Conservation (phyloP, 2,888 invertebrate genomes). For the Coremacera marginata region DNA sequence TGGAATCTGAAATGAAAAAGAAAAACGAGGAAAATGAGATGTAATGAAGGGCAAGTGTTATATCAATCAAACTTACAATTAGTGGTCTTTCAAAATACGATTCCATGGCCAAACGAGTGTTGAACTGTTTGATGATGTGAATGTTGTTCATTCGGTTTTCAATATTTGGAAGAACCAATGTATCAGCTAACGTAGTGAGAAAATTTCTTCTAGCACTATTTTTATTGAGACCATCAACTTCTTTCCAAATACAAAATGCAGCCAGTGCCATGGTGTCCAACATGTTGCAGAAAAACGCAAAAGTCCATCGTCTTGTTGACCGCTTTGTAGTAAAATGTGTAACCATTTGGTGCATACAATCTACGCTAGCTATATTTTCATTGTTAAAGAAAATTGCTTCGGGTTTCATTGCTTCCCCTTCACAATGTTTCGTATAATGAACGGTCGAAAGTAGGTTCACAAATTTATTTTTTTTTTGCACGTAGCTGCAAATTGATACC, state of each 20-base stretch:
- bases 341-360: slow-evolving; percentile 43
- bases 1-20: neutral
- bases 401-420: neutral
- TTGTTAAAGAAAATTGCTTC: slow-evolving; percentile 30
- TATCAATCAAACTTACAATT: too few species aligned
- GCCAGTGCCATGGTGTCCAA: slow-evolving; percentile 36
- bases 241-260: neutral
- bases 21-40: slow-evolving; percentile 3
- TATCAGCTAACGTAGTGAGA: neutral
- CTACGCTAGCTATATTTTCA: slow-evolving; percentile 39
- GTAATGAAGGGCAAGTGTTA: neutral
- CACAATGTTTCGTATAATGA: slow-evolving; percentile 42
- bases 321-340: neutral
- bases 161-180: slow-evolving; percentile 3
- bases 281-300: slow-evolving; percentile 45
- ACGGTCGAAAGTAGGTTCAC: slow-evolving; percentile 44
- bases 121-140: neutral
- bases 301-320: slow-evolving; percentile 6
- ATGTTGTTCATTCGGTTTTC: slow-evolving; percentile 1
- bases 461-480: neutral
- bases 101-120: too few species aligned
- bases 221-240: too few species aligned
- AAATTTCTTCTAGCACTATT: too few species aligned
- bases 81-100: too few species aligned
- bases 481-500: neutral